phyloP scores from a whole-genome alignment of 2,113 vertebrate genomes.

The Phylloscopus trochiloides region DNA sequence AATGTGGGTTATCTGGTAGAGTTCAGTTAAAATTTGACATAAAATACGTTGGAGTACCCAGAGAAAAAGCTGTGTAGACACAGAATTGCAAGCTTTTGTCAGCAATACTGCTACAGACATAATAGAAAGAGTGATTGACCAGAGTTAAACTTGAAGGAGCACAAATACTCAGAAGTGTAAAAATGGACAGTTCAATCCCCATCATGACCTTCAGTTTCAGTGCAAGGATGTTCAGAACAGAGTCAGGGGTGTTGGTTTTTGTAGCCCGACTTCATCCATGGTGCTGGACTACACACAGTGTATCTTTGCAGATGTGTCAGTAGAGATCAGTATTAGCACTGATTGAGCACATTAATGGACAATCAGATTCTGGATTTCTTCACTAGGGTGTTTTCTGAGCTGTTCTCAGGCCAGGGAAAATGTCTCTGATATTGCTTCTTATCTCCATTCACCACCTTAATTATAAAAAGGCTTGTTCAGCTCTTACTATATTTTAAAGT shows the following conservation, averaged over 20 bases:
- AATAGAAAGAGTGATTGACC: not conserved
- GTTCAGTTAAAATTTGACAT: not conserved
- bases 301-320: not conserved
- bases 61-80: not conserved
- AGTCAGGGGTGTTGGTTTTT: not conserved
- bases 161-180: not conserved
- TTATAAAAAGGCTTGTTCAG: not conserved
- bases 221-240: not conserved
- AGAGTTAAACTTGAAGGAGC: not conserved
- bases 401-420: not conserved
- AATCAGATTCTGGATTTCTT: not conserved
- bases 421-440: not conserved
- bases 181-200: not conserved
- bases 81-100: not conserved
- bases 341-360: not conserved
- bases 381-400: not conserved
- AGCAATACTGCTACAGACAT: not conserved
- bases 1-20: not conserved
- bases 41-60: not conserved
- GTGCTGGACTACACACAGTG: not conserved
- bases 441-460: not conserved
- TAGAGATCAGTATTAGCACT: not conserved
- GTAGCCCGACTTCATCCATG: not conserved
- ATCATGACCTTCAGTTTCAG: not conserved
- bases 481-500: not conserved